A percentile compares a stretch with the other conserved stretches of the same genome.
These are phyloP conservation scores for Gorsachius goisagi DNA, from an alignment of 2,113 vertebrate species.

Conservation along the genomic window DNA sequence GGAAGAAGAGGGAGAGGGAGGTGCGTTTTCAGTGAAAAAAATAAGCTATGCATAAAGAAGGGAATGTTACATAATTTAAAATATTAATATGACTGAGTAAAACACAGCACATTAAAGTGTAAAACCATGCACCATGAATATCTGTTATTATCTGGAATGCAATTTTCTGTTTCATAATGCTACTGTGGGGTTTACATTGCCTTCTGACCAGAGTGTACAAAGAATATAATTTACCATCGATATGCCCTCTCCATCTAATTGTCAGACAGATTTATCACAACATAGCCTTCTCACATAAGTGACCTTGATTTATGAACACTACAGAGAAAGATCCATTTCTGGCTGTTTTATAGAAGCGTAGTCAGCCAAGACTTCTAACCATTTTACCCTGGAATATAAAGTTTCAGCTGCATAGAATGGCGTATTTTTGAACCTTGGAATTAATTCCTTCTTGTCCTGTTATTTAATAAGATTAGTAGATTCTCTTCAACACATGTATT, in stretches of 20 bases:
- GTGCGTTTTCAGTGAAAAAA: not conserved
- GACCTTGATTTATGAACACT: constrained; percentile 53
- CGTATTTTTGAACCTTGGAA: not conserved
- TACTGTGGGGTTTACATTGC: constrained; percentile 1
- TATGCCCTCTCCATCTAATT: constrained; percentile 35
- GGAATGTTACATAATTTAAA: constrained; percentile 45
- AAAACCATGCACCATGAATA: constrained; percentile 4
- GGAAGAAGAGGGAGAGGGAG: not conserved
- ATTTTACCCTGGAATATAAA: not conserved
- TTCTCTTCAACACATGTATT: not conserved
- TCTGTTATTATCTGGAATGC: constrained; percentile 4
- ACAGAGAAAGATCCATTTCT: constrained; percentile 4
- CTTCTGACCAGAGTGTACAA: constrained; percentile 10
- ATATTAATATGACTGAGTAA: constrained; percentile 33
- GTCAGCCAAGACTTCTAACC: not conserved
- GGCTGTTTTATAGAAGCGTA: not conserved
- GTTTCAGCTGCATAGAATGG: not conserved
- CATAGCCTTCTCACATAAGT: constrained; percentile 15
- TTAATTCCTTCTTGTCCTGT: not conserved
- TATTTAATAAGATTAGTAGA: constrained; percentile 32
- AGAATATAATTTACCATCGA: constrained; percentile 35
- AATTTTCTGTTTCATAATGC: constrained; percentile 38
- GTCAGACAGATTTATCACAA: constrained; percentile 48
- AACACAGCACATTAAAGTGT: not conserved
- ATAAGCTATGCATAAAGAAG: not conserved